Conservation (phyloP, 2,113 vertebrate species). For the Microcebus ravelobensis region DNA sequence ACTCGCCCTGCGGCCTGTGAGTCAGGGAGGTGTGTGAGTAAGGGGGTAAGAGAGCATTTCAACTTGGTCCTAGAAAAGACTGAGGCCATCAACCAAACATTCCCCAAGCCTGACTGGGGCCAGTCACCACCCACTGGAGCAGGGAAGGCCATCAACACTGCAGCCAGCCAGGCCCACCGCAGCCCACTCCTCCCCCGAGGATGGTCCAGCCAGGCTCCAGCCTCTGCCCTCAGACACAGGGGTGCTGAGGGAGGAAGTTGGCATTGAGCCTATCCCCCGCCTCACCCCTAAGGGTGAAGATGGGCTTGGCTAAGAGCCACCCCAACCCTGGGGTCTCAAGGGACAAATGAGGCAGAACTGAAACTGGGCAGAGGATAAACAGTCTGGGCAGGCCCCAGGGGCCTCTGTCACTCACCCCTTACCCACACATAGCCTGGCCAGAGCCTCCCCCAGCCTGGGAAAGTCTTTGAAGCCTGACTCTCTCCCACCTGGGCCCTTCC, state of each 20-base stretch:
- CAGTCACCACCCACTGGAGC: not conserved
- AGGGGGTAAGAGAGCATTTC: not conserved
- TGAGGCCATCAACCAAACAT: not conserved
- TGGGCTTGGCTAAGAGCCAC: not conserved
- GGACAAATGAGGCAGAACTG: constrained; percentile 31
- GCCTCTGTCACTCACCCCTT: not conserved
- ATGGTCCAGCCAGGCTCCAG: not conserved
- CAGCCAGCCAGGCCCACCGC: not conserved
- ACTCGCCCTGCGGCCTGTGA: not conserved
- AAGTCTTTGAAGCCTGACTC: not conserved
- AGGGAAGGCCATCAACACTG: accelerated
- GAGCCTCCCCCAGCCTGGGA: not conserved
- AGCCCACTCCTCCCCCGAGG: not conserved
- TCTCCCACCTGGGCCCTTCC: not conserved
- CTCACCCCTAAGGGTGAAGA: not conserved
- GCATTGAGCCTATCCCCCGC: too few species aligned
- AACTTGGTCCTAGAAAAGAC: not conserved
- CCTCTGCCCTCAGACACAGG: not conserved
- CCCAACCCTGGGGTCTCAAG: not conserved
- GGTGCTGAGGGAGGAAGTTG: not conserved
- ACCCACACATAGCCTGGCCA: not conserved
- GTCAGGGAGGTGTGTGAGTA: not conserved
- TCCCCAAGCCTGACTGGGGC: not conserved
- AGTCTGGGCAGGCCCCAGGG: not conserved
- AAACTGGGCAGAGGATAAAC: constrained; percentile 30